Percentiles rank a stretch among this genome's conserved stretches.
These are phyloP conservation scores for Hyles euphorbiae DNA, from an alignment of 1,140 invertebrate genomes.

Conservation along the genomic window DNA sequence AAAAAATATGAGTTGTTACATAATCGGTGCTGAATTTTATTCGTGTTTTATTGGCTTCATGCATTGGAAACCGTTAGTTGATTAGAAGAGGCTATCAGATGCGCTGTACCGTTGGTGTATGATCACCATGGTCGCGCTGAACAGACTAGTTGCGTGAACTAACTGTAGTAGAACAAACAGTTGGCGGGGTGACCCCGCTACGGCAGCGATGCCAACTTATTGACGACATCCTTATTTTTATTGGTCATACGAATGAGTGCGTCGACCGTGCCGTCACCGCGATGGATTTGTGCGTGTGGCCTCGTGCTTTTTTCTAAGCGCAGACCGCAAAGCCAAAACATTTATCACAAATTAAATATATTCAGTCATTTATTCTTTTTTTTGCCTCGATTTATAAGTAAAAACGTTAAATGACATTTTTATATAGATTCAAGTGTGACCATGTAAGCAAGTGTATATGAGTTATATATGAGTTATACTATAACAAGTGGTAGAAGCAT, in stretches of 20 bases:
- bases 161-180: slow-evolving; percentile 26
- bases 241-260: slow-evolving; percentile 60
- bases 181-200: slow-evolving; percentile 49
- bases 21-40: background rate
- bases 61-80: background rate
- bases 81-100: background rate
- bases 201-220: slow-evolving; percentile 63
- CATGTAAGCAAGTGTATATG: too few relatives aligned
- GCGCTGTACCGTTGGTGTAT: slow-evolving; percentile 2
- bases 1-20: background rate
- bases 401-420: too few relatives aligned
- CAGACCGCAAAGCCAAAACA: background rate
- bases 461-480: too few relatives aligned
- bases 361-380: too few relatives aligned
- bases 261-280: slow-evolving; percentile 61
- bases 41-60: background rate
- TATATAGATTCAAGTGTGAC: too few relatives aligned
- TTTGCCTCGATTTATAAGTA: too few relatives aligned
- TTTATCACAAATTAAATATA: background rate
- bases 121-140: slow-evolving; percentile 18
- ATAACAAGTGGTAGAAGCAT: too few relatives aligned
- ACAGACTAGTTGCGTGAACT: slow-evolving; percentile 19
- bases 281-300: slow-evolving; percentile 62
- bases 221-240: slow-evolving; percentile 75
- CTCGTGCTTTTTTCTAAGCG: slow-evolving; percentile 58